Conservation (phyloP, 2,888 invertebrate species). For the Clunio marinus region DNA sequence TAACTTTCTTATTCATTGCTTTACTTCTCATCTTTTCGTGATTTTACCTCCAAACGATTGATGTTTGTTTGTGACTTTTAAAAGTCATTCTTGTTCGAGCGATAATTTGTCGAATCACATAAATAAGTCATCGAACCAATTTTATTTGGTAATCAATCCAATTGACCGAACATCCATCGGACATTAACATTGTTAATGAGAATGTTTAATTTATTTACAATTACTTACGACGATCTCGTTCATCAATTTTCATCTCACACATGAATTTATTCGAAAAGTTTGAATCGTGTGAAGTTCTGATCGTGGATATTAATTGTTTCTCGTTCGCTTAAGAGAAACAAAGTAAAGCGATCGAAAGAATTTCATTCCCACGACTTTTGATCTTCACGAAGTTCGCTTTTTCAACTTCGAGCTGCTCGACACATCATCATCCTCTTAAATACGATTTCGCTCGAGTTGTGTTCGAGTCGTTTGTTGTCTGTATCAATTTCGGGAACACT, state of each 20-base stretch:
- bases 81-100: too few species aligned
- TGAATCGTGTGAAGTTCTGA: not conserved
- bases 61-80: too few species aligned
- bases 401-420: not conserved
- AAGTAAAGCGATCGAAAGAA: not conserved
- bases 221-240: too few species aligned
- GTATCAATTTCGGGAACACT: constrained; percentile 2
- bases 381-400: not conserved
- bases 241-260: not conserved
- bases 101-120: too few species aligned
- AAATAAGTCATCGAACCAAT: too few species aligned
- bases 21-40: too few species aligned
- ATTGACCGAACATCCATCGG: too few species aligned
- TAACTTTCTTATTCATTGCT: too few species aligned
- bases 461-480: not conserved
- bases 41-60: too few species aligned
- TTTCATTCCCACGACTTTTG: constrained; percentile 20
- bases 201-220: constrained; percentile 1
- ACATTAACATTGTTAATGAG: not conserved
- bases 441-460: too few species aligned
- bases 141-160: too few species aligned
- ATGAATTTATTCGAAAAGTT: too few species aligned
- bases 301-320: constrained; percentile 1
- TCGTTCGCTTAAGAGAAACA: not conserved
- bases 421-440: not conserved